A percentile compares a stretch with the other conserved stretches of the same genome.
phyloP scores from a whole-genome alignment of 2,888 invertebrate genomes.

The Ophion ellenae region DNA sequence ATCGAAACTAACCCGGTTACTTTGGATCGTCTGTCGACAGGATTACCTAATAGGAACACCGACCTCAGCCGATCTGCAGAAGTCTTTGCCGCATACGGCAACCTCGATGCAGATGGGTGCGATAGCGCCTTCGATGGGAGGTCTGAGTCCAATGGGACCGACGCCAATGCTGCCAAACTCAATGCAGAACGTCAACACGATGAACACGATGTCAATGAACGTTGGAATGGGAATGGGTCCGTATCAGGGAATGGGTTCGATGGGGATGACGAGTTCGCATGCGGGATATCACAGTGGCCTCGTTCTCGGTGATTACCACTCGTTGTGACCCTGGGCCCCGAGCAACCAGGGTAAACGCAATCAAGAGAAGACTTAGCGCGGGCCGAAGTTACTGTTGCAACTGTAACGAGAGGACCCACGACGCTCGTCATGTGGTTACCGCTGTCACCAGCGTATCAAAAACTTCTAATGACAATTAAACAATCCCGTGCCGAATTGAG shows the following conservation, averaged over 20 bases:
- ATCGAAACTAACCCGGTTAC: slow-evolving; percentile 3
- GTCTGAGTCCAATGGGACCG: slow-evolving; percentile 82
- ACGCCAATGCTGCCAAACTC: slow-evolving; percentile 81
- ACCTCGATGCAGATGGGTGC: slow-evolving; percentile 83
- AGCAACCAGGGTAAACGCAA: slow-evolving; percentile 79
- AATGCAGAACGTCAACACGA: slow-evolving; percentile 82
- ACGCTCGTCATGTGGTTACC: neutral
- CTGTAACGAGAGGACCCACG: too few relatives aligned
- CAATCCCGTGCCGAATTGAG: neutral
- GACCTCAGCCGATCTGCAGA: slow-evolving; percentile 81
- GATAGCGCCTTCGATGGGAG: slow-evolving; percentile 82
- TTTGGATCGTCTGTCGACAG: slow-evolving; percentile 70
- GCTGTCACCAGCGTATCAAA: slow-evolving; percentile 37
- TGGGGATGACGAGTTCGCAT: slow-evolving; percentile 82
- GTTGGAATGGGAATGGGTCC: slow-evolving; percentile 82
- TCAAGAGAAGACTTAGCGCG: slow-evolving; percentile 79
- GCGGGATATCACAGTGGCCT: slow-evolving; percentile 81
- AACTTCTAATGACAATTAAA: slow-evolving; percentile 5
- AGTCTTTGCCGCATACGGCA: slow-evolving; percentile 81
- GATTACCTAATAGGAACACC: slow-evolving; percentile 81
- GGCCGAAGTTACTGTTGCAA: neutral
- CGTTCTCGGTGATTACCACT: slow-evolving; percentile 82
- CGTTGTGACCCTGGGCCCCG: slow-evolving; percentile 83
- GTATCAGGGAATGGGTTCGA: slow-evolving; percentile 82
- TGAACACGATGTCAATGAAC: slow-evolving; percentile 83